These are phyloP conservation scores for Apodemus agrarius DNA, from an alignment of 2,797 vertebrate species.

Conservation along the genomic window DNA sequence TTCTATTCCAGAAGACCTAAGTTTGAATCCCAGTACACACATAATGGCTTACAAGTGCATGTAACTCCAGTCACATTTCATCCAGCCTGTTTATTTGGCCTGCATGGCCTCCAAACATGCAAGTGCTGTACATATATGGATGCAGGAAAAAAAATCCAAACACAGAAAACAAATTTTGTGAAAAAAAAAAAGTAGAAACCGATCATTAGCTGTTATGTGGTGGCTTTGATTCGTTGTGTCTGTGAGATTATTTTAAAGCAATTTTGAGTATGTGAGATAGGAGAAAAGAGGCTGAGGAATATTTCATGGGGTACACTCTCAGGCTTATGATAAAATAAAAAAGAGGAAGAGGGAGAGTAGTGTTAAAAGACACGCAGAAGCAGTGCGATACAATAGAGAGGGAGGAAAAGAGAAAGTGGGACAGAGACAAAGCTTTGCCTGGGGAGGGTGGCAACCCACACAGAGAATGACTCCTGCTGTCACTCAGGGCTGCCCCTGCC, in stretches of 20 bases:
- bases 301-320: neutral
- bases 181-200: neutral
- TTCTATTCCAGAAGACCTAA: neutral
- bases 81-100: neutral
- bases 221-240: neutral
- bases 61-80: neutral
- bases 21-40: neutral
- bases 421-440: neutral
- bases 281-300: neutral
- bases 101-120: neutral
- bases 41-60: neutral
- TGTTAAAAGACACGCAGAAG: neutral
- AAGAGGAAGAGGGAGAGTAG: neutral
- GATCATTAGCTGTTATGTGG: neutral
- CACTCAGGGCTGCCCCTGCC: neutral
- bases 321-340: neutral
- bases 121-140: neutral
- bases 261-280: neutral
- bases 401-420: neutral
- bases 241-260: slow-evolving; percentile 44
- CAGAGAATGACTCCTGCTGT: neutral
- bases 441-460: neutral
- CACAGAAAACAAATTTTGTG: neutral
- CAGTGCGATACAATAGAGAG: neutral
- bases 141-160: neutral